Evolutionary conservation across 2,797 vertebrate species (phyloP).

Genomic region (Lindbergichthys nudifrons): DNA sequence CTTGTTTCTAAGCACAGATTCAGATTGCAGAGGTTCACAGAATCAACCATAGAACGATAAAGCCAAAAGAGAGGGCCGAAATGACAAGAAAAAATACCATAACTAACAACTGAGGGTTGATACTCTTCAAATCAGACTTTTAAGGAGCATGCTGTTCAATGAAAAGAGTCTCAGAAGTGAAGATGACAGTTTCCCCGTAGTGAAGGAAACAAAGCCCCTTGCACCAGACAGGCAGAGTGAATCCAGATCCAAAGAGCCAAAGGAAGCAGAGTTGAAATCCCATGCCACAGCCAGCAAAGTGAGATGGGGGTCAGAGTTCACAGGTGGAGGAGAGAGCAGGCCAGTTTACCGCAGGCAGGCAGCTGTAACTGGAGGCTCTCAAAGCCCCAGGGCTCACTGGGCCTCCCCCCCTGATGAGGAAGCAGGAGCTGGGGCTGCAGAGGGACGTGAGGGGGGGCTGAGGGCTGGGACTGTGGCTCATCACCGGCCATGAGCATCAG

Average conservation of each 20-base stretch:
- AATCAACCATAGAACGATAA: too few relatives aligned
- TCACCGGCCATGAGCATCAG: constrained; percentile 71
- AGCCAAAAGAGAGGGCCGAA: too few relatives aligned
- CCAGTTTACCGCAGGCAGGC: constrained; percentile 63
- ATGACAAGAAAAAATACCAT: too few relatives aligned
- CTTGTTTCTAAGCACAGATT: neutral
- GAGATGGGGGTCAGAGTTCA: neutral
- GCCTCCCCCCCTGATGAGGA: constrained; percentile 24
- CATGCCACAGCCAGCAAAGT: constrained; percentile 4
- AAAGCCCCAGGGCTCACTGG: constrained; percentile 39
- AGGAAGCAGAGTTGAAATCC: constrained; percentile 21
- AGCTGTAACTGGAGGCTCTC: constrained; percentile 41
- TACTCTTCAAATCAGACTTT: too few relatives aligned
- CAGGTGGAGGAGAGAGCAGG: neutral
- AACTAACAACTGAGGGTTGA: too few relatives aligned
- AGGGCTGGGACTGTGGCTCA: constrained; percentile 30
- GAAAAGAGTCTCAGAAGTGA: neutral
- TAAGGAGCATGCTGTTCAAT: neutral
- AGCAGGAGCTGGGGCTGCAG: constrained; percentile 51
- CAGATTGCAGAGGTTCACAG: neutral
- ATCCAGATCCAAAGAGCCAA: constrained; percentile 10
- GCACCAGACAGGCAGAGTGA: neutral
- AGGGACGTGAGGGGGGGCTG: constrained; percentile 2
- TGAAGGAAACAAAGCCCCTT: constrained; percentile 5
- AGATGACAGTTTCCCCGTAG: neutral